Conservation (phyloP, 2,113 vertebrate species). For the Mesocricetus auratus region DNA sequence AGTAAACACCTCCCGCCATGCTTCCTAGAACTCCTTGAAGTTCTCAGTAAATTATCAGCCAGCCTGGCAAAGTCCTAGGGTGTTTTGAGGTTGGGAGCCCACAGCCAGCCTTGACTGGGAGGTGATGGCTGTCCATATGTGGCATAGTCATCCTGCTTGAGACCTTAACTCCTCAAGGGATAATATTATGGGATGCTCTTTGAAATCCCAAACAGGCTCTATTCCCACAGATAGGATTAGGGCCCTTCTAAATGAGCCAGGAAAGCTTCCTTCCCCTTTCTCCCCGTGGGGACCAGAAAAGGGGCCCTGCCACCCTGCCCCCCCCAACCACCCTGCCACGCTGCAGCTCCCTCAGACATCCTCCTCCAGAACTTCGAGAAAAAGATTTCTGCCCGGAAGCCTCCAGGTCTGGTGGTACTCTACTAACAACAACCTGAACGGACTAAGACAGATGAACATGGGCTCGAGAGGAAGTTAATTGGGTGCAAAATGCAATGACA, state of each 20-base stretch:
- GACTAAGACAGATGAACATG: background rate
- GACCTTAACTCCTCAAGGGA: background rate
- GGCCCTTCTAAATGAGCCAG: background rate
- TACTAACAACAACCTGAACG: background rate
- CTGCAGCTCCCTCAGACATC: background rate
- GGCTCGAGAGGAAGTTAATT: conserved; percentile 67
- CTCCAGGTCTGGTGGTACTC: background rate
- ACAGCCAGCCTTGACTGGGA: background rate
- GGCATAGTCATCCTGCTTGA: background rate
- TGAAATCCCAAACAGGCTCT: background rate
- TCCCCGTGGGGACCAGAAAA: no score
- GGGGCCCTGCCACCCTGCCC: no score
- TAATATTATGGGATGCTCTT: background rate
- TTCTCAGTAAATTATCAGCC: conserved; percentile 9
- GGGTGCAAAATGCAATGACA: conserved; percentile 49
- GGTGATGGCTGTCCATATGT: background rate
- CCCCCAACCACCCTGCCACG: no score
- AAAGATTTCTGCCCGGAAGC: background rate
- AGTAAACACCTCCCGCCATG: background rate
- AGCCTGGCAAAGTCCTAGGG: background rate
- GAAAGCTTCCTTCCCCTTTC: background rate
- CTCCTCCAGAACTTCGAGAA: background rate
- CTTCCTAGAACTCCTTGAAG: background rate
- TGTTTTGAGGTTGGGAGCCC: background rate
- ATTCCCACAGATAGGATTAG: background rate